phyloP scores from a whole-genome alignment of 2,113 vertebrate species.

The Paramormyrops kingsleyae region DNA sequence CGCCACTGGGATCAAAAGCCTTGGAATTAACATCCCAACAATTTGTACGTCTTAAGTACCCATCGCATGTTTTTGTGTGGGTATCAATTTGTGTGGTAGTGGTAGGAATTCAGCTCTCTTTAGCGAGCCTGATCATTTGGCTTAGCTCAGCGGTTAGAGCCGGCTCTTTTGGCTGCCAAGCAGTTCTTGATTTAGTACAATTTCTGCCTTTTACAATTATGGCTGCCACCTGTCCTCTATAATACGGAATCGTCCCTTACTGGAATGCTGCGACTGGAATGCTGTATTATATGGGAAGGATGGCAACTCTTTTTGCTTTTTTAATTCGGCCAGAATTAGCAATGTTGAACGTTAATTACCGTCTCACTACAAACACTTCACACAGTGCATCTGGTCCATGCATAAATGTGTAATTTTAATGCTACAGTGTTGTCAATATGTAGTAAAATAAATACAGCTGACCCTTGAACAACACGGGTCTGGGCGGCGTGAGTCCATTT shows the following conservation, averaged over 20 bases:
- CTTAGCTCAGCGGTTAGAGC: background rate
- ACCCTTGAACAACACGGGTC: no score
- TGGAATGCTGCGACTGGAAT: no score
- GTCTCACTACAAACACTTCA: background rate
- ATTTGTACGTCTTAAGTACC: background rate
- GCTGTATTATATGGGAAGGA: no score
- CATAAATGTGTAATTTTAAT: no score
- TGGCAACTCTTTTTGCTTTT: no score
- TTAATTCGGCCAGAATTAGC: no score
- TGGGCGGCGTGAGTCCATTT: no score
- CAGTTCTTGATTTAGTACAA: background rate
- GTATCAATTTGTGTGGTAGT: background rate
- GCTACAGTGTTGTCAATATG: no score
- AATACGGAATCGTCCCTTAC: no score
- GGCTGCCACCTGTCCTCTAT: no score
- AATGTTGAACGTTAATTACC: background rate
- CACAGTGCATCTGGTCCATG: background rate
- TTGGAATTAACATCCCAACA: background rate
- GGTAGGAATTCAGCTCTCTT: background rate
- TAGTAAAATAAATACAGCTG: no score
- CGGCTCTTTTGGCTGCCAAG: background rate
- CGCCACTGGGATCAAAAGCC: background rate
- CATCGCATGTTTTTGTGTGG: background rate
- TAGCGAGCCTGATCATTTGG: background rate
- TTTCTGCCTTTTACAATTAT: no score